These are phyloP conservation scores for Sternarchorhynchus goeldii DNA, from an alignment of 2,797 vertebrate genomes.

Conservation along the genomic window DNA sequence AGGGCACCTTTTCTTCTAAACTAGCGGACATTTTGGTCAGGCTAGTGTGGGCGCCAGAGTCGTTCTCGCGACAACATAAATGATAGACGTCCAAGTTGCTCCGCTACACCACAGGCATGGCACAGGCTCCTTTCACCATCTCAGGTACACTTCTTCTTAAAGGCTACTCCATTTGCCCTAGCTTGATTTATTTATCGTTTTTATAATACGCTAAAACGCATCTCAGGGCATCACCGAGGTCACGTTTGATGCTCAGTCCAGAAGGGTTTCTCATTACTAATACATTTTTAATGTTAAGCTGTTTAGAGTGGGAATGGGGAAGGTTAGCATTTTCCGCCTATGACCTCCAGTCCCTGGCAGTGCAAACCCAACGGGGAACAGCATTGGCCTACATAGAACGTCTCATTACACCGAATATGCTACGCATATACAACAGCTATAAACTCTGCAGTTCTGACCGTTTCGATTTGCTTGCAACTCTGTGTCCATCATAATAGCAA, in stretches of 20 bases:
- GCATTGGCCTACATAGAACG: constrained; percentile 7
- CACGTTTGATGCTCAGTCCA: constrained; percentile 51
- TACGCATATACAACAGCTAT: not conserved
- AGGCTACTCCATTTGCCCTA: constrained; percentile 6
- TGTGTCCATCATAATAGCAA: not conserved
- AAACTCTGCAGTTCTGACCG: not conserved
- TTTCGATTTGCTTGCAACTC: not conserved
- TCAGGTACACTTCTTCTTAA: not conserved
- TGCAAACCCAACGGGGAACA: constrained; percentile 51
- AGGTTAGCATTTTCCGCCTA: constrained; percentile 42
- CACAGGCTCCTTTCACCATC: not conserved
- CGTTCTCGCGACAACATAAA: not conserved
- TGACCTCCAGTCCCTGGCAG: constrained; percentile 47
- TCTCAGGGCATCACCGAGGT: constrained; percentile 44
- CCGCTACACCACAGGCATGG: not conserved
- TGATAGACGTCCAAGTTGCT: not conserved
- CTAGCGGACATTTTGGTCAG: not conserved
- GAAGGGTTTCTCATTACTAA: constrained; percentile 58
- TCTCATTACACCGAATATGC: too few relatives aligned
- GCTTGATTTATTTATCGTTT: constrained; percentile 51
- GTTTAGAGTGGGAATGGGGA: constrained; percentile 45
- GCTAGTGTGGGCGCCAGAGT: not conserved
- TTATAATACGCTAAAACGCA: constrained; percentile 38
- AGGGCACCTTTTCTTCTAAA: not conserved
- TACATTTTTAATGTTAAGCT: constrained; percentile 62